These are phyloP conservation scores for Gibbula magus DNA, from an alignment of 2,888 invertebrate genomes.

Conservation along the genomic window DNA sequence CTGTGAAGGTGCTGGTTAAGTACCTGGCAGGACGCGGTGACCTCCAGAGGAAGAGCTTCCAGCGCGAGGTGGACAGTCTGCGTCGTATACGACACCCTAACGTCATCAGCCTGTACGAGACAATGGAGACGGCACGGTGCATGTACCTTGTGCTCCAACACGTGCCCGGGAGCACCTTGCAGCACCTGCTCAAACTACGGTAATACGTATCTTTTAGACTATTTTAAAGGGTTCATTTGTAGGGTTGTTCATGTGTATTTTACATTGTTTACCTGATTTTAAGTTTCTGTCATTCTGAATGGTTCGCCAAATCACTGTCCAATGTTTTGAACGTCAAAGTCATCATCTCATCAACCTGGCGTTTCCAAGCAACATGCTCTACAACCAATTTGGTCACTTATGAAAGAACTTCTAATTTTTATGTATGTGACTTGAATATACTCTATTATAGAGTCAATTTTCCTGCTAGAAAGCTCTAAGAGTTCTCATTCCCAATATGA, in stretches of 20 bases:
- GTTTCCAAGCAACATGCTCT: too few species aligned
- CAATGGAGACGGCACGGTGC: slow-evolving; percentile 23
- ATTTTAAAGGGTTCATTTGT: neutral
- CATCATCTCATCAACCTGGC: too few species aligned
- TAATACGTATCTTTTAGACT: neutral
- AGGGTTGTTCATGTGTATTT: neutral
- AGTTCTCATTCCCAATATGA: too few species aligned
- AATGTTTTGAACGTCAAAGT: too few species aligned
- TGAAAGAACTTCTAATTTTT: too few species aligned
- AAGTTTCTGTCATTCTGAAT: too few species aligned
- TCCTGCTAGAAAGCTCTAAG: too few species aligned
- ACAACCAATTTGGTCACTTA: too few species aligned
- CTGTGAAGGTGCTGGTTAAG: slow-evolving; percentile 32
- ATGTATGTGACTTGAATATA: too few species aligned
- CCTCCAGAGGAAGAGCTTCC: slow-evolving; percentile 26
- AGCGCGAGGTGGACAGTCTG: slow-evolving; percentile 29
- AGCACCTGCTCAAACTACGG: slow-evolving; percentile 19
- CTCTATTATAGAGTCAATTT: too few species aligned
- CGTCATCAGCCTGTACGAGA: slow-evolving; percentile 31
- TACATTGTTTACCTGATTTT: neutral
- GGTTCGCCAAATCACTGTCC: too few species aligned
- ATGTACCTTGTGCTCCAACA: slow-evolving; percentile 34
- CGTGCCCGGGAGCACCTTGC: slow-evolving; percentile 22
- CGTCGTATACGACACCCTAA: slow-evolving; percentile 26
- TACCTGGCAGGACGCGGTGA: slow-evolving; percentile 10